These are phyloP conservation scores for Epinephelus coioides DNA, from an alignment of 2,797 vertebrate species.

Conservation along the genomic window DNA sequence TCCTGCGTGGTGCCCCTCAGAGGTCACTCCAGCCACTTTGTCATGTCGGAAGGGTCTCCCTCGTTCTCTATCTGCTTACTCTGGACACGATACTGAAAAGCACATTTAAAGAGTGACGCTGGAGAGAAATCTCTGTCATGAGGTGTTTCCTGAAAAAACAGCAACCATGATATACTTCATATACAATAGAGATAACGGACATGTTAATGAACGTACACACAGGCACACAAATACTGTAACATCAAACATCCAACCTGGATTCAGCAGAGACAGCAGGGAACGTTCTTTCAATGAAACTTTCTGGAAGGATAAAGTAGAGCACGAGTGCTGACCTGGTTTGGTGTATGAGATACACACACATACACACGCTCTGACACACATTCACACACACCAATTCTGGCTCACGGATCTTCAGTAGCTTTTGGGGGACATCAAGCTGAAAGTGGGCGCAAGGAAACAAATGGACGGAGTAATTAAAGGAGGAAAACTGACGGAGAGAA, in stretches of 20 bases:
- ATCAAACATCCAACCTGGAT: constrained; percentile 40
- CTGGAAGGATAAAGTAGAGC: constrained; percentile 67
- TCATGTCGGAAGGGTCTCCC: constrained; percentile 35
- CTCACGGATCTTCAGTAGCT: constrained; percentile 48
- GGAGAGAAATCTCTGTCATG: background rate
- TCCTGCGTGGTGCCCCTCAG: constrained; percentile 24
- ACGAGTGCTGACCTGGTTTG: constrained; percentile 68
- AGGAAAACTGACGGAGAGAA: constrained; percentile 12
- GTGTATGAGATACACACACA: constrained; percentile 16
- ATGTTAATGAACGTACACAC: background rate
- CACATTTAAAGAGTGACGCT: constrained; percentile 55
- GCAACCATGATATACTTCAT: background rate
- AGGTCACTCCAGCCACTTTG: constrained; percentile 37
- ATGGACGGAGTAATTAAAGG: constrained; percentile 25
- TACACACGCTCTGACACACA: constrained; percentile 48
- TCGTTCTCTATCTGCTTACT: constrained; percentile 51
- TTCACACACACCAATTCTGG: constrained; percentile 48
- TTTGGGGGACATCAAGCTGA: constrained; percentile 35
- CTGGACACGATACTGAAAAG: constrained; percentile 55
- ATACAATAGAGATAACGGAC: constrained; percentile 1
- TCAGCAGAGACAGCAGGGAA: constrained; percentile 36
- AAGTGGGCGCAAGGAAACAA: constrained; percentile 37
- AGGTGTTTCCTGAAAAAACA: constrained; percentile 7
- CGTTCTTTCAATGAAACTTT: constrained; percentile 52
- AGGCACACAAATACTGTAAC: constrained; percentile 11